These are phyloP conservation scores for Strix uralensis DNA, from an alignment of 2,113 vertebrate species.

Conservation along the genomic window DNA sequence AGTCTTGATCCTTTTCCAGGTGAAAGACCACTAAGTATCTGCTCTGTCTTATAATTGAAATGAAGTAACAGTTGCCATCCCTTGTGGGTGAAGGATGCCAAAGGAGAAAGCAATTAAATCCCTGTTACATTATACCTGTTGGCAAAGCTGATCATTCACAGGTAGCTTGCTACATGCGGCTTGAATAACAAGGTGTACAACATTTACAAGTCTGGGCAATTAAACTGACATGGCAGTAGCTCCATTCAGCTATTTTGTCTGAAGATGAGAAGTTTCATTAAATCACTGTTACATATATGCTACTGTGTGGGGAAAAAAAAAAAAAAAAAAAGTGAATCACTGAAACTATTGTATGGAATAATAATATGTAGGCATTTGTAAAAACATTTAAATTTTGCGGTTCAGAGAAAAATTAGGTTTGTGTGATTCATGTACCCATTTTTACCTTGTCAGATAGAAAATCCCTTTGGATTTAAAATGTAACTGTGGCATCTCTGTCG, in stretches of 20 bases:
- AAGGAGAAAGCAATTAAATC: not conserved
- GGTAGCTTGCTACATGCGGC: not conserved
- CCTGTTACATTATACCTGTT: not conserved
- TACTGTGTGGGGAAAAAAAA: not conserved
- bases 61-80: not conserved
- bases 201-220: not conserved
- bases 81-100: not conserved
- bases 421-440: not conserved
- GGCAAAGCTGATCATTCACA: not conserved
- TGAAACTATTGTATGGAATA: not conserved
- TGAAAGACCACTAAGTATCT: constrained; percentile 16
- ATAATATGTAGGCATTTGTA: not conserved
- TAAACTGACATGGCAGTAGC: not conserved
- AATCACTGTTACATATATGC: not conserved
- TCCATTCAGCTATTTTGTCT: not conserved
- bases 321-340: not conserved
- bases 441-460: not conserved
- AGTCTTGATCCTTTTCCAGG: not conserved
- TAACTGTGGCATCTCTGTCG: not conserved
- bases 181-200: not conserved
- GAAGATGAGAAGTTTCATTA: not conserved
- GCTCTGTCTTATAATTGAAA: not conserved
- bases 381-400: not conserved
- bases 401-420: not conserved
- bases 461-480: not conserved